Evolutionary conservation across 2,113 vertebrate species (phyloP).

Genomic region (Gallinago paraguaiae): DNA sequence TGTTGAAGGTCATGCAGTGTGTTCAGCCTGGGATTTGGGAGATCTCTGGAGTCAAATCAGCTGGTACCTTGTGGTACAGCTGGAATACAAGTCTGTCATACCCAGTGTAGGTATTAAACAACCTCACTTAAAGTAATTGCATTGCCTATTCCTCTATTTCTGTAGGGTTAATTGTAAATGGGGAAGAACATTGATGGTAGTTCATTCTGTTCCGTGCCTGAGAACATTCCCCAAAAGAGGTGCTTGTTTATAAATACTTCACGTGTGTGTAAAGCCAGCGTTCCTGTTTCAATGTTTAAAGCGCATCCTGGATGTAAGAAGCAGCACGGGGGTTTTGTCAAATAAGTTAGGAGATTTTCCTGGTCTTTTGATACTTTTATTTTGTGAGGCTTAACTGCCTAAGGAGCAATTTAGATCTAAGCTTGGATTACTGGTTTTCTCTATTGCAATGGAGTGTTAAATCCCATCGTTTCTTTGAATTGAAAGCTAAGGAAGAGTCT

Average conservation of each 20-base stretch:
- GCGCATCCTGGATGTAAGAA: neutral
- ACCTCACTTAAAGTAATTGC: neutral
- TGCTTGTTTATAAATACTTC: neutral
- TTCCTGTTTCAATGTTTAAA: neutral
- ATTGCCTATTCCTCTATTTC: neutral
- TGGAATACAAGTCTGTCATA: neutral
- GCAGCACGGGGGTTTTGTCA: neutral
- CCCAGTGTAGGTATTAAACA: neutral
- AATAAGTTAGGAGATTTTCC: neutral
- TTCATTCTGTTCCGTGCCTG: neutral
- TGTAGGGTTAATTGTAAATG: neutral
- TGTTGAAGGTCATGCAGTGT: neutral
- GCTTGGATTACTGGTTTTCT: neutral
- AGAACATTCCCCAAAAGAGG: neutral
- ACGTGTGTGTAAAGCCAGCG: neutral
- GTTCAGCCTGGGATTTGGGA: neutral
- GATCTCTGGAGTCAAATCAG: neutral
- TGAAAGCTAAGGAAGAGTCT: neutral
- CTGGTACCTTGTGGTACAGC: neutral
- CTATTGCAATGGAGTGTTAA: neutral
- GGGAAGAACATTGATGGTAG: neutral
- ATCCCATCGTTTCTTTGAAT: neutral
- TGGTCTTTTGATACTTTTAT: neutral
- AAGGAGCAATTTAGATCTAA: neutral
- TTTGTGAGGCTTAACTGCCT: neutral